Evolutionary conservation across 2,888 invertebrate species (phyloP).

Genomic region (Thelaira solivaga): DNA sequence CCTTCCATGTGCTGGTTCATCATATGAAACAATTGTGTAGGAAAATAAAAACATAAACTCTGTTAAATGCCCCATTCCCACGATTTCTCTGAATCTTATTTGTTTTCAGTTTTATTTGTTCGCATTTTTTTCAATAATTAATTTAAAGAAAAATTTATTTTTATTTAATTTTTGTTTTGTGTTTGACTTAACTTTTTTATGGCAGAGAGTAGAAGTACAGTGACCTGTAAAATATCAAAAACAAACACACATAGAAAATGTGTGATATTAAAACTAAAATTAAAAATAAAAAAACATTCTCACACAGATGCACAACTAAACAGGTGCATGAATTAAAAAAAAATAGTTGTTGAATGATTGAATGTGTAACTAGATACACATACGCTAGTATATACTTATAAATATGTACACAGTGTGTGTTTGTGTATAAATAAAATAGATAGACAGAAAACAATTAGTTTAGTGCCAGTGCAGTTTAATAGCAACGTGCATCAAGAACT

Average conservation of each 20-base stretch:
- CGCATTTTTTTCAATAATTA: slow-evolving; percentile 35
- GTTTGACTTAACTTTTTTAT: slow-evolving; percentile 22
- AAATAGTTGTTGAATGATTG: not conserved
- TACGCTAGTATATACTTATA: not conserved
- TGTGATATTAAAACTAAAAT: not conserved
- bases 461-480: not conserved
- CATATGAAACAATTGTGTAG: too few relatives aligned
- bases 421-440: not conserved
- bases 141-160: slow-evolving; percentile 36
- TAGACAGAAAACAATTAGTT: slow-evolving; percentile 21
- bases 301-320: not conserved
- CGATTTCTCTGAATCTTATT: slow-evolving; percentile 34
- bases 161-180: slow-evolving; percentile 12
- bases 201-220: slow-evolving; percentile 19
- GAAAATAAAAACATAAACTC: too few relatives aligned
- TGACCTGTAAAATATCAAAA: slow-evolving; percentile 44
- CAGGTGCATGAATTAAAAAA: slow-evolving; percentile 31
- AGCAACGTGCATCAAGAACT: not conserved
- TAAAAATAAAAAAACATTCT: not conserved
- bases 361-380: not conserved
- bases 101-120: slow-evolving; percentile 10
- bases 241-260: not conserved
- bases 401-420: not conserved
- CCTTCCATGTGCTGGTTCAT: too few relatives aligned
- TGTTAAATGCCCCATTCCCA: slow-evolving; percentile 20